Base-by-base conservation (phyloP, 2,797 vertebrate species). In the Halcyon leucocephala region DNA sequence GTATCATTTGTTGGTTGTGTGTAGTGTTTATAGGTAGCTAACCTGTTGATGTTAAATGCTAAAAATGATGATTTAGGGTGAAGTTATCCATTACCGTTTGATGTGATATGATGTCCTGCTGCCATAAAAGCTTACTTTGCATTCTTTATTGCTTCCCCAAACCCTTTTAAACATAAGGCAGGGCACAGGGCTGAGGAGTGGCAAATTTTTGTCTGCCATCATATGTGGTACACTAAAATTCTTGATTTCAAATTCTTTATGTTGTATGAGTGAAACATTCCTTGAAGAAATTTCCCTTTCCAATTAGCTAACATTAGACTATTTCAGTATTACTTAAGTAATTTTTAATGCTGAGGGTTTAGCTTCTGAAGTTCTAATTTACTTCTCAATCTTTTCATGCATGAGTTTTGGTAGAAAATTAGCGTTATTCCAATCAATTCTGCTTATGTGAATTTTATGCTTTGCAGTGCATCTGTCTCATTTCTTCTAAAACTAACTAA, bases 211-310 rank as follows among this genome's bases (percentile, higher is more conserved):
- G 25, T 54, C 31, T 55, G 60, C 62, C 12, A 15, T 48, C n/a
- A 22, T 13, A 31, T 0, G 0, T 28, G 9, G 29, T 73, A 57
- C 9, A 3, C 37, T 69, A 52, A 19, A 41, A 52, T 25, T 29
- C 7, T n/a, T 46, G 15, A 61, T 33, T 67, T 72, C 10, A 44
- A 11, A 41, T 71, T 71, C 24, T 31, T 51, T 33, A 42, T 21
- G 24, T 62, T 79, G 25, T 7, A 6, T 2, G 6, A 44, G 5
- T 48, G 69, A 29, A 82, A 42, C 0, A 0, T 42, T 48, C 22
- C 79, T 54, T 78, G 33, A 78, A 39, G 44, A 37, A 12, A n/a
- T 15, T 48, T 69, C 20, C 18, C 25, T 35, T 79, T 60, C 46
- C 21, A 26, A 22, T 16, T 78, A 41, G 35, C 37, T 57, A 62